Evolutionary conservation across 2,797 vertebrate species (phyloP).

Genomic region (Scleropages formosus): DNA sequence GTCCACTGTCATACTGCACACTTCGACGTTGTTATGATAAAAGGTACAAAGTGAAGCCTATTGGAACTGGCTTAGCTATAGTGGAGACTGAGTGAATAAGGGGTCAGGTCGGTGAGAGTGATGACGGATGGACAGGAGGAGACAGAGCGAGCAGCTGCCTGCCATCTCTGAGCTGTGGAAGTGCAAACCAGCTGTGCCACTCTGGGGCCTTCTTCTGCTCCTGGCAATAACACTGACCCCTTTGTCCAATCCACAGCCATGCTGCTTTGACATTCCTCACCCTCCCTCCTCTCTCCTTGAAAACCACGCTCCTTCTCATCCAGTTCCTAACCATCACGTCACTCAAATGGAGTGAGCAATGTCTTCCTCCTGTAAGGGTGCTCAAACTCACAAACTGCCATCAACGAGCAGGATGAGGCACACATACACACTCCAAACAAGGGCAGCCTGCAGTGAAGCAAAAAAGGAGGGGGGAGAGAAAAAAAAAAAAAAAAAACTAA

Average conservation of each 20-base stretch:
- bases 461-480: too few species aligned
- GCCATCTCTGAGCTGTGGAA: conserved; percentile 57
- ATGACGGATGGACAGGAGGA: neutral
- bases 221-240: conserved; percentile 57
- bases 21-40: too few species aligned
- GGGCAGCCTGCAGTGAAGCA: too few species aligned
- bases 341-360: neutral
- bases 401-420: conserved; percentile 14
- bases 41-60: too few species aligned
- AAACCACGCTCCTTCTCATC: conserved; percentile 16
- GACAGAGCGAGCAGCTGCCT: conserved; percentile 50
- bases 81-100: too few species aligned
- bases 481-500: neutral
- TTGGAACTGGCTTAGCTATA: too few species aligned
- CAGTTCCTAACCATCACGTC: conserved; percentile 13
- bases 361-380: neutral
- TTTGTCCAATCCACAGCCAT: conserved; percentile 45
- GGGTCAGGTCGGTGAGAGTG: neutral
- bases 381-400: conserved; percentile 5
- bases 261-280: conserved; percentile 38
- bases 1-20: too few species aligned
- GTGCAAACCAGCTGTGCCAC: conserved; percentile 67
- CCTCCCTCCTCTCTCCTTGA: conserved; percentile 35
- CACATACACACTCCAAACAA: neutral
- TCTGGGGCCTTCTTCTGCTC: conserved; percentile 45